phyloP scores from a whole-genome alignment of 2,113 vertebrate genomes.

The Ia io region DNA sequence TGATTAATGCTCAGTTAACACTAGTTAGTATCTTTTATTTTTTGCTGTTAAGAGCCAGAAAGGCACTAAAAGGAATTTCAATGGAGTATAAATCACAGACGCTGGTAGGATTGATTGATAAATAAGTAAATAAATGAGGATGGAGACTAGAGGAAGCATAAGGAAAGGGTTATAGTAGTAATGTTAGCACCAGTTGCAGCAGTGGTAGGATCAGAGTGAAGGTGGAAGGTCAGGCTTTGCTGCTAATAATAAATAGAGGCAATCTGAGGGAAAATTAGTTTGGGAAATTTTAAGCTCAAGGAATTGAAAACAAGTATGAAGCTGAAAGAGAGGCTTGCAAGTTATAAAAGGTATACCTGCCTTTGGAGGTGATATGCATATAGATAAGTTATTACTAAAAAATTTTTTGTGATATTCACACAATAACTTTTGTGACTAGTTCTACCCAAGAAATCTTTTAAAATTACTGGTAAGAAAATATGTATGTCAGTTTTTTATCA shows the following conservation, averaged over 20 bases:
- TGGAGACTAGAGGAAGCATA: neutral
- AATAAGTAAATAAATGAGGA: neutral
- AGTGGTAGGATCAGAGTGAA: neutral
- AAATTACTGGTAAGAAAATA: neutral
- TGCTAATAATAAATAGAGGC: neutral
- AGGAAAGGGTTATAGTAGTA: neutral
- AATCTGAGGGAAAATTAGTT: neutral
- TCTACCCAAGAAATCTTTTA: neutral
- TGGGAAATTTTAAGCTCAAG: neutral
- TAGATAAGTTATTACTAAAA: neutral
- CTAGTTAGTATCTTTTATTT: neutral
- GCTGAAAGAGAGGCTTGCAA: neutral
- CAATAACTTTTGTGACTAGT: neutral
- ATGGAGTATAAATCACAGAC: neutral
- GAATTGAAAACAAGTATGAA: neutral
- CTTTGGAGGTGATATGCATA: neutral
- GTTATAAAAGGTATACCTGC: neutral
- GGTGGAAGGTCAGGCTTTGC: neutral
- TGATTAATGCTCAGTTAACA: neutral
- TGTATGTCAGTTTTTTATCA: neutral
- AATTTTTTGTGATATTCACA: neutral
- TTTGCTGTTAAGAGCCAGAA: neutral
- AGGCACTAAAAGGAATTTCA: neutral
- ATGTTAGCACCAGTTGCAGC: neutral
- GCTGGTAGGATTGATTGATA: neutral